Percentiles rank a stretch among this genome's conserved stretches.
phyloP scores from a whole-genome alignment of 2,888 invertebrate species.

The Heterodera filipjevi region DNA sequence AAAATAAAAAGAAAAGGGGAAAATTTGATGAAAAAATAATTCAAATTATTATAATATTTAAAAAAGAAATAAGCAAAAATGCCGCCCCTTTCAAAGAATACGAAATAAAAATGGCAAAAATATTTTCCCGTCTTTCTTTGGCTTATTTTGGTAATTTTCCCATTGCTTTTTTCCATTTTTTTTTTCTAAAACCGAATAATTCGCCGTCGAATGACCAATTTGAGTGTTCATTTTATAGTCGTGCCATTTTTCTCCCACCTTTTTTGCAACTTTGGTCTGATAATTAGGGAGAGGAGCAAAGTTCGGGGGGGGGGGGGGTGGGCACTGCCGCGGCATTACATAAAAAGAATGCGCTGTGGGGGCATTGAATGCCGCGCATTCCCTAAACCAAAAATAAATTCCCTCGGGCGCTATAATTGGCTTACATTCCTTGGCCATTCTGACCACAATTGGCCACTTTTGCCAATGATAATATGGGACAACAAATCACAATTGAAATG shows the following conservation, averaged over 20 bases:
- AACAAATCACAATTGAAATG: not conserved
- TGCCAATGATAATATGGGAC: not conserved
- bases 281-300: not conserved
- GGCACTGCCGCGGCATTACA: not conserved
- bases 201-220: not conserved
- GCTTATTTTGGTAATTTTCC: not conserved
- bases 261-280: not conserved
- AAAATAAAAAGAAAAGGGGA: not conserved
- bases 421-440: not conserved
- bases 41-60: not conserved
- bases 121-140: no score
- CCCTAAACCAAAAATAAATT: not conserved
- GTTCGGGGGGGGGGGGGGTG: not conserved
- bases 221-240: not conserved
- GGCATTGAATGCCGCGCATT: not conserved
- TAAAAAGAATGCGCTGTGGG: not conserved
- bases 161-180: not conserved
- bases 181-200: not conserved
- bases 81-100: not conserved
- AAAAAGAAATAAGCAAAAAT: not conserved
- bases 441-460: not conserved
- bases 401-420: conserved; percentile 1
- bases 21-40: not conserved
- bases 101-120: no score
- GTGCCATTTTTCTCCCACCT: not conserved